Evolutionary conservation across 2,797 vertebrate genomes (phyloP), one percentile per base, ranked within the genome.

Genomic region (Emydoidea blandingii): DNA sequence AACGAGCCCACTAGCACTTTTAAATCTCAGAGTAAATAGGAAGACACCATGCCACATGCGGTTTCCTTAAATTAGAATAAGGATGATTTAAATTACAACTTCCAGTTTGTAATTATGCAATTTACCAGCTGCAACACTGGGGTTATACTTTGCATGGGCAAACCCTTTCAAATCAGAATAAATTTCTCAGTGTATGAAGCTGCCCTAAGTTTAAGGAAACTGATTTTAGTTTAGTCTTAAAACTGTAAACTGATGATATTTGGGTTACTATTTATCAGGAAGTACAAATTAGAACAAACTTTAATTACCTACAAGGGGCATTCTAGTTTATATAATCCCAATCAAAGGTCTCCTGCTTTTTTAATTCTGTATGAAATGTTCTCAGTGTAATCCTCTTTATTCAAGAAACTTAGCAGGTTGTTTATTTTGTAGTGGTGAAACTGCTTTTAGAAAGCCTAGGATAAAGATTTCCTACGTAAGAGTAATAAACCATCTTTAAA

Each of bases 341-440:
- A 79, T 79, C 68, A 94, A 89, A 87, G 52, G 44, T 54, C 65
- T 87, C 21, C n/a, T 81, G 65, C 68, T 78, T 86, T 91, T 79
- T 95, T 76, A 96, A 72, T 85, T 90, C 89, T 86, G 81, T 72
- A 82, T 54, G 4, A 93, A 93, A 50, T 87, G 52, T 54, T 96
- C 57, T 89, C 79, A 52, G 54, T 79, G 80, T 57, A 93, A 96
- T 94, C 91, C n/a, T 86, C 83, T 87, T 97, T 93, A 91, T 92
- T 82, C 85, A 83, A 92, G 90, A 74, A 91, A 90, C 6, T 53
- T 82, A 85, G 72, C 1, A 89, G 62, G 84, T 57, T 25, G 7
- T 84, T 92, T 91, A 89, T 88, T 96, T 95, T 96, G 83, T 91
- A 74, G 37, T 76, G 57, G 50, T 86, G 93, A 95, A 44, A 93